These are phyloP conservation scores for Oligia strigilis DNA, from an alignment of 2,888 invertebrate species.

Conservation along the genomic window DNA sequence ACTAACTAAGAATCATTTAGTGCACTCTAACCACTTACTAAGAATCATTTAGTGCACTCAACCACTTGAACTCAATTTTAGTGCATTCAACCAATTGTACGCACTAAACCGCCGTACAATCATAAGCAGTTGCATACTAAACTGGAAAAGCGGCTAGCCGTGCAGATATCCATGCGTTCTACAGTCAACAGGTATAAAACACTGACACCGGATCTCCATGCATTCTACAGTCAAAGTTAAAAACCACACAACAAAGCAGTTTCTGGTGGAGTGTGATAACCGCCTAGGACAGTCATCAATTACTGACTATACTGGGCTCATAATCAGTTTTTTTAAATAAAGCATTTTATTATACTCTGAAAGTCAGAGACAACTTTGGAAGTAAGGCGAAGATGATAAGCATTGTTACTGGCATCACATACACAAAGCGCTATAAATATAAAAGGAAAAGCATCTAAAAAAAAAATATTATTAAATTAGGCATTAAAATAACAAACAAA, in stretches of 20 bases:
- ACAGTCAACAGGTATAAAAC: too few relatives aligned
- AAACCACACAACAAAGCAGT: too few relatives aligned
- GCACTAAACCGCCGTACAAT: too few relatives aligned
- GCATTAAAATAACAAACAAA: conserved; percentile 16
- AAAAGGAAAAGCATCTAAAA: background rate
- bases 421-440: conserved; percentile 2
- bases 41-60: background rate
- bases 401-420: background rate
- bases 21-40: background rate
- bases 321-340: background rate
- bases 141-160: too few relatives aligned
- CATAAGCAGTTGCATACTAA: too few relatives aligned
- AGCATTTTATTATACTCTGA: background rate
- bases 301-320: too few relatives aligned
- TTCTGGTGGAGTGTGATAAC: too few relatives aligned
- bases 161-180: rapidly evolving
- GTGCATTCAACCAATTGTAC: too few relatives aligned
- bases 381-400: background rate
- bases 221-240: too few relatives aligned
- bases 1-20: background rate
- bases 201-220: too few relatives aligned
- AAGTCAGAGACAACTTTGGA: background rate
- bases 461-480: too few relatives aligned
- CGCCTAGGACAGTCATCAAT: background rate
- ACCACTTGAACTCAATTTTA: too few relatives aligned